Percentiles rank a stretch among this genome's conserved stretches.
phyloP scores from a whole-genome alignment of 2,797 vertebrate species.

The Siniperca obscura region DNA sequence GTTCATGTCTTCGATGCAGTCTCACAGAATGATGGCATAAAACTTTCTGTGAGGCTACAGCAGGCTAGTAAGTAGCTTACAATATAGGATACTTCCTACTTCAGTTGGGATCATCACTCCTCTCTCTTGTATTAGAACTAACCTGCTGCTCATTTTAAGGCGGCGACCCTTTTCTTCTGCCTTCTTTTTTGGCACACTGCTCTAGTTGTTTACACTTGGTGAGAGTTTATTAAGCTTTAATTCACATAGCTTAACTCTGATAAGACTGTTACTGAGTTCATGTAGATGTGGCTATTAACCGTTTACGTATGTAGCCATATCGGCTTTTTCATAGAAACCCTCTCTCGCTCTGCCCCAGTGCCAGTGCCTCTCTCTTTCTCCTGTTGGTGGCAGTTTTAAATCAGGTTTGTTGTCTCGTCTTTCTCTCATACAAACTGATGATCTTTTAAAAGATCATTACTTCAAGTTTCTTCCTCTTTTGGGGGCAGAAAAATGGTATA shows the following conservation, averaged over 20 bases:
- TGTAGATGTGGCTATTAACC: neutral
- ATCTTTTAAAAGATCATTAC: neutral
- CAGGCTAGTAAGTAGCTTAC: neutral
- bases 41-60: neutral
- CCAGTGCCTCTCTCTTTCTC: neutral
- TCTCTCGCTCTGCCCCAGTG: neutral
- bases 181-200: neutral
- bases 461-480: constrained; percentile 4
- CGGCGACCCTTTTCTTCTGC: neutral
- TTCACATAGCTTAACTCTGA: neutral
- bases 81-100: neutral
- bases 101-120: neutral
- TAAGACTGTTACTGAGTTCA: neutral
- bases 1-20: neutral
- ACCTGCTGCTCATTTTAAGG: neutral
- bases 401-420: neutral
- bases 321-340: neutral
- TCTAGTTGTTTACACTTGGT: neutral
- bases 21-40: neutral
- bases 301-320: neutral
- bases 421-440: constrained; percentile 12
- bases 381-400: constrained; percentile 11
- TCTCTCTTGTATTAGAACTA: neutral
- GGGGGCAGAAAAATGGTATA: constrained; percentile 26
- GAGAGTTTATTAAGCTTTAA: neutral